Conservation (phyloP, 2,888 invertebrate genomes). For the Ernsta delagoae region DNA sequence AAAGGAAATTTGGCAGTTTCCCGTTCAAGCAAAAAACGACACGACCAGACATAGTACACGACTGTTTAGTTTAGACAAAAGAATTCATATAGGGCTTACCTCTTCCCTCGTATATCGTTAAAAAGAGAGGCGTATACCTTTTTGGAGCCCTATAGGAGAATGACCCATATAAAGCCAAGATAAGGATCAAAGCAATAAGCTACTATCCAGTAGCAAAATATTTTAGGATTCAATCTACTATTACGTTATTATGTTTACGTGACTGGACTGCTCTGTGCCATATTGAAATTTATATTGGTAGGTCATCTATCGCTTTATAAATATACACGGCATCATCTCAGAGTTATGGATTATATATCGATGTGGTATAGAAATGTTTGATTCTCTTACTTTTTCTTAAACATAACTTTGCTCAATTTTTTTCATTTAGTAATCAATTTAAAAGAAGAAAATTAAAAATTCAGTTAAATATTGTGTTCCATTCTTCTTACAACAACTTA, state of each 20-base stretch:
- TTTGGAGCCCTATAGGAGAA: slow-evolving; percentile 49
- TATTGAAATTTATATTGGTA: slow-evolving; percentile 62
- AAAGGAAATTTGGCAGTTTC: slow-evolving; percentile 13
- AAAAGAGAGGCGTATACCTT: slow-evolving; percentile 47
- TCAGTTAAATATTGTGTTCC: too few relatives aligned
- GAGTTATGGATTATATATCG: slow-evolving; percentile 1
- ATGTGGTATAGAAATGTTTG: slow-evolving; percentile 1
- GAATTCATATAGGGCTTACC: slow-evolving; percentile 38
- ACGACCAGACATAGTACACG: slow-evolving; percentile 47
- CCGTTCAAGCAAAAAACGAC: slow-evolving; percentile 54
- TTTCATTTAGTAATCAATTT: too few relatives aligned
- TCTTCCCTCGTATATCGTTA: slow-evolving; percentile 40
- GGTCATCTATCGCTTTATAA: slow-evolving; percentile 12
- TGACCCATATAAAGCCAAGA: slow-evolving; percentile 49
- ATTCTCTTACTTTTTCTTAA: neutral
- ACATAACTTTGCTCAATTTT: too few relatives aligned
- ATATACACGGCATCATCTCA: slow-evolving; percentile 21
- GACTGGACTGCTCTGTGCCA: slow-evolving; percentile 60
- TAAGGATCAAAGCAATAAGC: slow-evolving; percentile 62
- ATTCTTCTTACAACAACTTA: too few relatives aligned
- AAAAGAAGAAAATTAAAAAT: too few relatives aligned
- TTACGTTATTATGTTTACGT: slow-evolving; percentile 67
- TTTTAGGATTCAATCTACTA: slow-evolving; percentile 68
- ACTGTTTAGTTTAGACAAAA: slow-evolving; percentile 46
- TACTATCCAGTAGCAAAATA: slow-evolving; percentile 64